Base-by-base conservation (phyloP, 2,113 vertebrate genomes). In the Leptobrachium ailaonicum region DNA sequence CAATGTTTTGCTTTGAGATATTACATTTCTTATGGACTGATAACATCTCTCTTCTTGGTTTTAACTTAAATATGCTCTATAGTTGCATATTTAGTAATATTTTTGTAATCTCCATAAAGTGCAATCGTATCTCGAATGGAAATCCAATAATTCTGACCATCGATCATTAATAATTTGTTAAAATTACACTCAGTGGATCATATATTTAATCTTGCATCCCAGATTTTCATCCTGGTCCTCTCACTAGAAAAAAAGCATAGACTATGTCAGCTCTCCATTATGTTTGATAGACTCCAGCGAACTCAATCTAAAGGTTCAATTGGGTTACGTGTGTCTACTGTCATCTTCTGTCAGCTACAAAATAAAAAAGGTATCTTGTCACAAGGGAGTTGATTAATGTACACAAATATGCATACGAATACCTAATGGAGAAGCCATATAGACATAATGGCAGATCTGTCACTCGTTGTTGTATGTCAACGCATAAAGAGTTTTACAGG, bases 401-500 rank as follows among this genome's bases (percentile, higher is more conserved):
- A 50, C 20, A 50, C 8, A 50, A 4, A 8, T 50, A 8, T 50
- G 8, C 47, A 68, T 43, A 77, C 40, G 72, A 2, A 45, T 8
- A 60, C 6, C n/a, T 47, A 40, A 54, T 32, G 64, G 50, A 69
- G 40, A 44, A 11, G 10, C 12, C 47, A 40, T 53, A 67, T 63
- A 44, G 82, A 86, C 82, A 82, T 84, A 86, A 84, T 86, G 6
- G 85, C 71, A 83, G 88, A 88, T 73, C 63, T 68, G 83, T 82
- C 81, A 83, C 88, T 73, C 78, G 84, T 82, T 82, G 82, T 88
- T 85, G 43, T 85, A 87, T 40, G 84, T 84, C 85, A 82, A 87
- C 88, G 92, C 92, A 91, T 88, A 93, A 93, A 89, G 90, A 92
- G 87, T 92, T 85, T 88, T 88, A 87, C 77, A 90, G 87, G 91